Percentiles rank a stretch among this genome's conserved stretches.
Evolutionary conservation across 1,140 invertebrate species (phyloP).

Genomic region (Pteromalus puparum): DNA sequence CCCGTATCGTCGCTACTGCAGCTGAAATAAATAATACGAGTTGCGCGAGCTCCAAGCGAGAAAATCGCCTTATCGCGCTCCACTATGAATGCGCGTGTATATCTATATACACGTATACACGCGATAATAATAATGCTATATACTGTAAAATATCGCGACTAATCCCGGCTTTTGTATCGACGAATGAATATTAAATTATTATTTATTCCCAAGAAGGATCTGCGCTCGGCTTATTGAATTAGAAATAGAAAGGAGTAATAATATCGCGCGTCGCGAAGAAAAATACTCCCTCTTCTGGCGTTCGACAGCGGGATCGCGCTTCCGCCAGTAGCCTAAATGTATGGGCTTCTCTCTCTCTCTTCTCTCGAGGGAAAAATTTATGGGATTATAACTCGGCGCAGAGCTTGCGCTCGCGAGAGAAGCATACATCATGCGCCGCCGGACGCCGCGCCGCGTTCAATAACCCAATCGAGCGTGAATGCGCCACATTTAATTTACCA

Average conservation of each 20-base stretch:
- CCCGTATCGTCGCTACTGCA: neutral
- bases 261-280: neutral
- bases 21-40: neutral
- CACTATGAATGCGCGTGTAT: too few relatives aligned
- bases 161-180: neutral
- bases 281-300: neutral
- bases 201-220: too few relatives aligned
- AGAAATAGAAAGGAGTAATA: too few relatives aligned
- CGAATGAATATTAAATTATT: neutral
- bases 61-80: neutral
- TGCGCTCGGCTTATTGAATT: too few relatives aligned
- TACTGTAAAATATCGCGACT: neutral
- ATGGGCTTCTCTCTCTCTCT: neutral
- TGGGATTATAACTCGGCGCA: conserved; percentile 34
- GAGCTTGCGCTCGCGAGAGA: conserved; percentile 1
- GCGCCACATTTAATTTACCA: conserved; percentile 28
- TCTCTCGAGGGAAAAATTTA: conserved; percentile 34
- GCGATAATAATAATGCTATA: too few relatives aligned
- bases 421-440: conserved; percentile 11
- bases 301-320: conserved; percentile 15
- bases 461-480: conserved; percentile 35
- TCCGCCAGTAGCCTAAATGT: neutral
- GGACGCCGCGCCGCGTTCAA: conserved; percentile 5
- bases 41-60: neutral
- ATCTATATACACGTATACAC: too few relatives aligned